These are phyloP conservation scores for Ciconia nigra DNA, from an alignment of 2,797 vertebrate genomes.

Conservation along the genomic window DNA sequence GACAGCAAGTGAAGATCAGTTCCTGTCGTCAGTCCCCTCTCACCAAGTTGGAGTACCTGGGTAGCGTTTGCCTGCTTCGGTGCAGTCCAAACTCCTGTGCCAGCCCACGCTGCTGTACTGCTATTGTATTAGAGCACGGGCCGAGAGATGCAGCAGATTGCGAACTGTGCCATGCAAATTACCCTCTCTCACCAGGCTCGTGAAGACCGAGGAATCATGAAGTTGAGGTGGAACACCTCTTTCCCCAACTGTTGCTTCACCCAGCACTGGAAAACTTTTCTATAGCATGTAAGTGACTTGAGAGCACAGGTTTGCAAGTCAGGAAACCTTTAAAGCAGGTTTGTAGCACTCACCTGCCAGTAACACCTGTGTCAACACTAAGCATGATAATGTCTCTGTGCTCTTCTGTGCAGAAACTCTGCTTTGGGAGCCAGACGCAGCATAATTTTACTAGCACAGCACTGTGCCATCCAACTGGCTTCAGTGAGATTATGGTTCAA, in stretches of 20 bases:
- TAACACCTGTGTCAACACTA: not conserved
- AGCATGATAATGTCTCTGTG: accelerated
- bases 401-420: not conserved
- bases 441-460: not conserved
- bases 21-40: not conserved
- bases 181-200: not conserved
- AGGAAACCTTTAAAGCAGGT: not conserved
- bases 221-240: not conserved
- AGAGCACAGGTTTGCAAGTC: not conserved
- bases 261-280: not conserved
- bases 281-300: not conserved
- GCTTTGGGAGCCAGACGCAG: not conserved
- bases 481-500: not conserved
- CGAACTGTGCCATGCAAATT: accelerated
- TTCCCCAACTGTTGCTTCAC: not conserved
- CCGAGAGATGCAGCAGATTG: not conserved
- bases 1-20: not conserved
- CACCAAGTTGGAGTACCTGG: not conserved
- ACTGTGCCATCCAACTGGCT: not conserved
- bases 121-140: not conserved
- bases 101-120: not conserved
- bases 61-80: accelerated
- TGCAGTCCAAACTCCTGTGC: not conserved
- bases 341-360: not conserved
- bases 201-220: not conserved